phyloP scores from a whole-genome alignment of 92 coral and sea anemone genomes.

The Actinernus sp. region DNA sequence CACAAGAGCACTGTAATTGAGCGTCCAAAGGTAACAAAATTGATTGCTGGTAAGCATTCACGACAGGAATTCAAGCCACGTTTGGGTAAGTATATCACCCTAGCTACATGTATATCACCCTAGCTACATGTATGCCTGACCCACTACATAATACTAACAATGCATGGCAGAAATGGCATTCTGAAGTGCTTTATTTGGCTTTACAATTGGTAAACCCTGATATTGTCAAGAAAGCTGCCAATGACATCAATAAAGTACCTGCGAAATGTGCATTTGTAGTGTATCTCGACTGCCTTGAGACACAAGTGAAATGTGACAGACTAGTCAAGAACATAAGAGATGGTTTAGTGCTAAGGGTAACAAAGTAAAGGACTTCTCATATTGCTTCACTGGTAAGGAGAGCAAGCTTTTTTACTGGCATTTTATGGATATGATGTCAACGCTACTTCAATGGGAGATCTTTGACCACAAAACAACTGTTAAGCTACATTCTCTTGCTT shows the following conservation, averaged over 20 bases:
- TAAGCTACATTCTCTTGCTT: constrained; percentile 39
- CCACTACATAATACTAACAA: constrained; percentile 39
- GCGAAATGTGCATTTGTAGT: too few relatives aligned
- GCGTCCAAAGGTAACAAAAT: neutral
- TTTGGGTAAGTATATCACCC: constrained; percentile 46
- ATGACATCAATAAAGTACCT: too few relatives aligned
- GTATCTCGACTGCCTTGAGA: too few relatives aligned
- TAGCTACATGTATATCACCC: constrained; percentile 37
- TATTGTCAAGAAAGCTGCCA: too few relatives aligned
- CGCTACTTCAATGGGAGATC: constrained; percentile 7
- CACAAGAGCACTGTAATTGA: neutral
- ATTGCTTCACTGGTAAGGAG: constrained; percentile 48
- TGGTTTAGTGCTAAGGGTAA: too few relatives aligned
- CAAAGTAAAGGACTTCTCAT: constrained; percentile 15
- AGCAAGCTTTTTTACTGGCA: constrained; percentile 43
- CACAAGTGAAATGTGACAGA: too few relatives aligned
- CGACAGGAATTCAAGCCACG: constrained; percentile 47
- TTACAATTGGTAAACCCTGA: too few relatives aligned
- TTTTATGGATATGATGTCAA: too few relatives aligned
- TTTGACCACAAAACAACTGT: constrained; percentile 12
- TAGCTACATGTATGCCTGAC: constrained; percentile 41
- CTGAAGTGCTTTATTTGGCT: constrained; percentile 29
- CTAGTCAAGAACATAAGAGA: constrained; percentile 11
- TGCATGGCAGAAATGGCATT: constrained; percentile 59
- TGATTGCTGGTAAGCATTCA: constrained; percentile 23